Percentiles rank a stretch among this genome's conserved stretches.
Evolutionary conservation across 2,113 vertebrate species (phyloP).

Genomic region (Neofelis nebulosa): DNA sequence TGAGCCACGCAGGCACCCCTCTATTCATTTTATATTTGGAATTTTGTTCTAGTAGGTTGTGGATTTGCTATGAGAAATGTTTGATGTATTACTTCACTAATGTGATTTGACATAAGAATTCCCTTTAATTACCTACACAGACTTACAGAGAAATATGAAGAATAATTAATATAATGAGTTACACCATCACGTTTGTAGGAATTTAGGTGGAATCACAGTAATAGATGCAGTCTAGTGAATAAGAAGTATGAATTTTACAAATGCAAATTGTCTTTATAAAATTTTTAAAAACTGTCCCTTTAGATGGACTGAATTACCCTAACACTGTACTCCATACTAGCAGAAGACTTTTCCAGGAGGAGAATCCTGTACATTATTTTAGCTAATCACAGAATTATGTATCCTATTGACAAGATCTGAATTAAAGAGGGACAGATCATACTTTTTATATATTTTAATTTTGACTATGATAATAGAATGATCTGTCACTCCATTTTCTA

Average conservation of each 20-base stretch:
- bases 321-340: neutral
- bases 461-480: neutral
- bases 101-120: slow-evolving; percentile 53
- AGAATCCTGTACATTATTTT: neutral
- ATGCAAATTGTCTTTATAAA: neutral
- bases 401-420: neutral
- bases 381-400: neutral
- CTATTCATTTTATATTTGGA: too few species aligned
- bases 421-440: neutral
- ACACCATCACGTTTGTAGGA: neutral
- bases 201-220: slow-evolving; percentile 7
- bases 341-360: neutral
- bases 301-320: neutral
- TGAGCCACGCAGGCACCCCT: too few species aligned
- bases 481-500: neutral
- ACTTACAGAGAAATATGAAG: neutral
- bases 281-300: neutral
- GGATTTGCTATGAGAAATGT: neutral
- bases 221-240: neutral
- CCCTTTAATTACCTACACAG: slow-evolving; percentile 45
- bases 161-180: slow-evolving; percentile 54
- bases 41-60: too few species aligned
- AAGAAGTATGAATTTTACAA: neutral
- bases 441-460: neutral
- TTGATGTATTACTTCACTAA: slow-evolving; percentile 62